Percentiles rank a stretch among this genome's conserved stretches.
phyloP scores from a whole-genome alignment of 2,113 vertebrate genomes.

The Channa maculata region DNA sequence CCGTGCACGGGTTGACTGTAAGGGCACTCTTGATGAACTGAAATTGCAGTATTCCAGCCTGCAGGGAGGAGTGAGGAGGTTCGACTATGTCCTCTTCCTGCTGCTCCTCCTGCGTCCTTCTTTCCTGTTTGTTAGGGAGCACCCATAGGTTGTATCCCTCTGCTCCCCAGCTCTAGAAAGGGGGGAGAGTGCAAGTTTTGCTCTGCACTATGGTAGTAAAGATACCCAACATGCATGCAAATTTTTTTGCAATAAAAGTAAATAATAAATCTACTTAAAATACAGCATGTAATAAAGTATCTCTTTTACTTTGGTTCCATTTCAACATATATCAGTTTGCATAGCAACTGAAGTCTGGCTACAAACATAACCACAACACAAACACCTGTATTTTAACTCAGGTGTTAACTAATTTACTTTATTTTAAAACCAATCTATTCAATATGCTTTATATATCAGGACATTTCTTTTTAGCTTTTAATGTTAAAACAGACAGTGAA shows the following conservation, averaged over 20 bases:
- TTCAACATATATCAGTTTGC: no score
- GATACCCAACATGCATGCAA: no score
- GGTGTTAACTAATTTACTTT: no score
- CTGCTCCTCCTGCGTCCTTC: conserved; percentile 66
- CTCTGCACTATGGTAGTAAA: background rate
- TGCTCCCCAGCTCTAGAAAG: conserved; percentile 94
- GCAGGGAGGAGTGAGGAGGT: conserved; percentile 70
- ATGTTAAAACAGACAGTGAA: background rate
- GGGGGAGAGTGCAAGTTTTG: background rate
- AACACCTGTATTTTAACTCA: background rate
- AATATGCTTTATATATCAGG: background rate
- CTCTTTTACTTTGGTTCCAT: no score
- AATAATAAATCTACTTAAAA: background rate
- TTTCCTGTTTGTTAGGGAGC: conserved; percentile 83
- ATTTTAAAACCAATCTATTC: background rate
- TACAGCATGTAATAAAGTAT: background rate
- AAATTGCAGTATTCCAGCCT: conserved; percentile 92
- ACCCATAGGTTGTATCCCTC: conserved; percentile 98
- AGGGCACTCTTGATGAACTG: conserved; percentile 98
- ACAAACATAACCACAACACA: no score
- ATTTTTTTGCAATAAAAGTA: no score
- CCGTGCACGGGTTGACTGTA: conserved; percentile 98
- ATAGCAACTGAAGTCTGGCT: no score
- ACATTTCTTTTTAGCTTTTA: background rate
- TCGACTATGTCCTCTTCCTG: conserved; percentile 47